Evolutionary conservation across 2,888 invertebrate genomes (phyloP), one percentile per base, ranked within the genome.

Genomic region (Lepidochrysops patricia): DNA sequence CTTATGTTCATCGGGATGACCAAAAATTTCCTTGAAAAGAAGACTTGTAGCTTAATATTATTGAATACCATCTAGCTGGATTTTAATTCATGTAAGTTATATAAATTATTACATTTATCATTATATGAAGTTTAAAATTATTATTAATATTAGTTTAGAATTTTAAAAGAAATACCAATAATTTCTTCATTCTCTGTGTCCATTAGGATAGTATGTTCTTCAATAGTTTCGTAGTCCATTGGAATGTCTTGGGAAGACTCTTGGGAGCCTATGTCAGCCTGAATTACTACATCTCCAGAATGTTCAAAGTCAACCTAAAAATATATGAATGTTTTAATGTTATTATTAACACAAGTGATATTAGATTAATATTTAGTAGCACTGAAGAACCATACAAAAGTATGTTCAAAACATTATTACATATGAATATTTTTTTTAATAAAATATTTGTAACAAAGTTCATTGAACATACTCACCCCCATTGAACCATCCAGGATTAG

Each of bases 141-240:
- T 9, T 0, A 29, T 29, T 29, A 29, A n/a, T n/a, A n/a, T n/a
- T n/a, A n/a, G 9, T 29, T 9, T 29, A 29, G 1, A 9, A 7
- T 9, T 1, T n/a, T n/a, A n/a, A n/a, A 6, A 35, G 2, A 43
- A 9, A 0, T 77, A 88, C 88, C 82, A 70, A 87, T 84, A 58
- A 87, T 82, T 76, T 87, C 88, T 72, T 88, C 86, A 69, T 67
- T 73, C n/a, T 75, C 82, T 12, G 84, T 76, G 34, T 86, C 87
- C 83, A 89, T 82, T 0, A 87, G 72, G 62, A 82, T 79, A 27
- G 79, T 74, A 56, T 84, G 80, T 57, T 84, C 86, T 57, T 82
- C 79, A 62, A 79, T 78, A 19, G 79, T 74, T 48, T 82, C 83
- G 75, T 84, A 84, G 52, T 87, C 84, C 85, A 89, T 87, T 1